These are phyloP conservation scores for Zoanthus sansibaricus DNA, from an alignment of 92 coral and sea anemone species.

Conservation along the genomic window DNA sequence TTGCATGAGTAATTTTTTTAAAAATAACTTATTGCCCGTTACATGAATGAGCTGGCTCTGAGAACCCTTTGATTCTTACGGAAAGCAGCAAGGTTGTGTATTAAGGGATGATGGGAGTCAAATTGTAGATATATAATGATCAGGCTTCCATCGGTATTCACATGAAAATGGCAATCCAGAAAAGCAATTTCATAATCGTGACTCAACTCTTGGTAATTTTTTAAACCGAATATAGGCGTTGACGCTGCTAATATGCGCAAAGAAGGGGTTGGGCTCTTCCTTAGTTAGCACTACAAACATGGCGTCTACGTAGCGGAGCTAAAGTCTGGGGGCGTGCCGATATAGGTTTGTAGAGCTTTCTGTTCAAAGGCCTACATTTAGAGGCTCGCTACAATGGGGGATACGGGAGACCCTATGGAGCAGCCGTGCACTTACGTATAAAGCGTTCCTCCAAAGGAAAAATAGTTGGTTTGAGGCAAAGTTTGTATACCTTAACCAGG, in stretches of 20 bases:
- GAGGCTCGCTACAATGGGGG: neutral
- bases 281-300: neutral
- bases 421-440: too few species aligned
- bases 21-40: too few species aligned
- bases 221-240: neutral
- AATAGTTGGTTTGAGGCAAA: too few species aligned
- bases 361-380: constrained; percentile 6
- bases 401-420: neutral
- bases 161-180: constrained; percentile 9
- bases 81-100: neutral
- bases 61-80: too few species aligned
- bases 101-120: neutral
- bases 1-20: too few species aligned
- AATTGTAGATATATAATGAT: neutral
- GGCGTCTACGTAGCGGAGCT: constrained; percentile 8
- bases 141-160: neutral
- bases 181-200: neutral
- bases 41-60: too few species aligned
- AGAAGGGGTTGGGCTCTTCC: constrained; percentile 6
- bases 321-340: constrained; percentile 8
- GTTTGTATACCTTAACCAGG: neutral
- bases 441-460: too few species aligned
- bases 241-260: neutral
- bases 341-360: neutral
- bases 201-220: too few species aligned